Evolutionary conservation across 2,888 invertebrate species (phyloP), one percentile per base, ranked within the genome.

Genomic region (Heliconius ethilla): DNA sequence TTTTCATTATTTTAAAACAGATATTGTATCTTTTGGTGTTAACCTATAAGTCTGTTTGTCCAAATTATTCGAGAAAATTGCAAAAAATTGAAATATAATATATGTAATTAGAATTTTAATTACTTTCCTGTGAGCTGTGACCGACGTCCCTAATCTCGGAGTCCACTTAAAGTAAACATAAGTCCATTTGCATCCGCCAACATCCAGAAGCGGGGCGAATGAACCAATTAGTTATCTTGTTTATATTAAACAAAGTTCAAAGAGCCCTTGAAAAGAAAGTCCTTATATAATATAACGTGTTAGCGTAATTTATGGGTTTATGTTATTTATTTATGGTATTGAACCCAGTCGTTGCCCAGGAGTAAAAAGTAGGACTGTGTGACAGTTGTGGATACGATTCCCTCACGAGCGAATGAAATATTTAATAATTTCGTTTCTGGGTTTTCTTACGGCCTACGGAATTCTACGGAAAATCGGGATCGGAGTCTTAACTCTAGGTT

Each of bases 211-310:
- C 81, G 81, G 77, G 82, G 82, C 79, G 79, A 82, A 82, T 81
- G 81, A 82, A 82, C 82, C 78, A 82, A 82, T 82, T 82, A 82
- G 78, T 79, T 81, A 81, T 82, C 81, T 81, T 75, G 65, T 77
- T 75, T 78, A 77, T 79, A 78, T 80, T 77, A 79, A 79, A 72
- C 75, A 76, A 79, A 79, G 81, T 81, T 81, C 81, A 81, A 79
- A 81, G 81, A 79, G 79, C 78, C 79, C 81, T 81, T 79, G 76
- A 69, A 76, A 73, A 70, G 76, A 81, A 77, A 79, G 81, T 79
- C 59, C 40, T 78, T 80, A 80, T 78, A 67, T 80, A 72, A 80
- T 75, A 67, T 80, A 75, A 51, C 66, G 55, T 63, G 66, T 78
- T 70, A 72, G 70, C 33, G 70, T 69, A 55, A 70, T 70, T 80